Evolutionary conservation across 2,888 invertebrate genomes (phyloP).

Genomic region (Lysandra coridon): DNA sequence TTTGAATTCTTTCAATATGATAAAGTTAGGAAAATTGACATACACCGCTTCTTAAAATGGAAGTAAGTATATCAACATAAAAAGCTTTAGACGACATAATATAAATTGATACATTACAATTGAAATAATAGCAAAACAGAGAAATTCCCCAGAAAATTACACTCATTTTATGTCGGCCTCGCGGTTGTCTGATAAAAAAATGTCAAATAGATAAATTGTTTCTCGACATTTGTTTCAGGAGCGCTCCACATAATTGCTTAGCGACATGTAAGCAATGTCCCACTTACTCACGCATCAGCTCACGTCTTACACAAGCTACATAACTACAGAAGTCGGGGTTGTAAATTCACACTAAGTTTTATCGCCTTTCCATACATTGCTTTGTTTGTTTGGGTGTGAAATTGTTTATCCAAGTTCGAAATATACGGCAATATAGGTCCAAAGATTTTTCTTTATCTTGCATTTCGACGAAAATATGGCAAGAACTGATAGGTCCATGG

Average conservation of each 20-base stretch:
- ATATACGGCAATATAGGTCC: too few species aligned
- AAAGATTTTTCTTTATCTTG: too few species aligned
- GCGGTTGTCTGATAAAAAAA: background rate
- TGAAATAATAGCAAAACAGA: background rate
- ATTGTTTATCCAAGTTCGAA: background rate
- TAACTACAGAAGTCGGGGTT: background rate
- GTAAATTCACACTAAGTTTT: background rate
- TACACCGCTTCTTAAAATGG: too few species aligned
- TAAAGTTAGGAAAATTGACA: too few species aligned
- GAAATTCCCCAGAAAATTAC: background rate
- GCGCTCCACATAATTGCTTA: constrained; percentile 1
- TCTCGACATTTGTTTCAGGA: background rate
- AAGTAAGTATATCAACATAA: background rate
- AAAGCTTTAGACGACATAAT: background rate
- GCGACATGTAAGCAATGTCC: constrained; percentile 1
- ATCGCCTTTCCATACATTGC: background rate
- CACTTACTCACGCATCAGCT: constrained; percentile 9
- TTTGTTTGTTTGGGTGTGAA: constrained; percentile 1
- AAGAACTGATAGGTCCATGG: too few species aligned
- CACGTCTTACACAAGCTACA: background rate
- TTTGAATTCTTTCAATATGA: too few species aligned
- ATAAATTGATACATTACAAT: background rate
- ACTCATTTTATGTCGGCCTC: background rate
- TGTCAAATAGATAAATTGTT: constrained; percentile 11
- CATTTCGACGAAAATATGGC: too few species aligned